A percentile compares a stretch with the other conserved stretches of the same genome.
Conservation (phyloP, 92 coral and sea anemone genomes). For the Paragorgia papillata region DNA sequence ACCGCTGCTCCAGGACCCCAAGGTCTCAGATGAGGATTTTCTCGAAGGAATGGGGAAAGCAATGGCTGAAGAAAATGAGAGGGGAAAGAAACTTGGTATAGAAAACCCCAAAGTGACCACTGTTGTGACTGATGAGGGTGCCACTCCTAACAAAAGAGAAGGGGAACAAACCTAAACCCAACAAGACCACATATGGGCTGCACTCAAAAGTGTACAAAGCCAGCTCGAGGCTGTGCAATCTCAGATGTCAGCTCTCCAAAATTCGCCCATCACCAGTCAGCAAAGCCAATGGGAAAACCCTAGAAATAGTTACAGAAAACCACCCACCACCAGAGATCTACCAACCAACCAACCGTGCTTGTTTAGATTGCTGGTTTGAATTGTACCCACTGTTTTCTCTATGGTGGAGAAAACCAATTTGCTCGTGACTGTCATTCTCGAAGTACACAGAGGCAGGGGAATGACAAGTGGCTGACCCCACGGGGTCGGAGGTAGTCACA, state of each 20-base stretch:
- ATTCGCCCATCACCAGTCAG: not conserved
- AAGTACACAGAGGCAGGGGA: conserved; percentile 29
- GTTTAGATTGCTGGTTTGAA: conserved; percentile 11
- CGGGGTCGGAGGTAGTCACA: conserved; percentile 63
- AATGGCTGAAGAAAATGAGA: too few species aligned
- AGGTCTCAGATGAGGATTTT: too few species aligned
- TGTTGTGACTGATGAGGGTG: too few species aligned
- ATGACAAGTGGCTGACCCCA: conserved; percentile 47
- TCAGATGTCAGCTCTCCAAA: conserved; percentile 31
- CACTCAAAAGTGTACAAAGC: conserved; percentile 42
- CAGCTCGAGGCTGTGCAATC: conserved; percentile 33
- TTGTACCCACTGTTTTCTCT: conserved; percentile 14
- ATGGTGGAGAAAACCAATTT: conserved; percentile 2
- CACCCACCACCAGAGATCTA: conserved; percentile 9
- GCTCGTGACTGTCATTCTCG: conserved; percentile 35
- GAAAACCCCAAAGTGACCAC: too few species aligned
- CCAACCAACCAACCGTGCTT: conserved; percentile 19
- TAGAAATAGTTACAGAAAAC: conserved; percentile 35
- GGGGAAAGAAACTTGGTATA: too few species aligned
- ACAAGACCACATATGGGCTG: conserved; percentile 42
- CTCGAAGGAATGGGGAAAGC: too few species aligned
- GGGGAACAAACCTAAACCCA: conserved; percentile 22
- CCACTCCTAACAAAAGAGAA: not conserved
- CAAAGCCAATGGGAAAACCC: conserved; percentile 17
- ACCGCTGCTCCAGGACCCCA: too few species aligned